phyloP scores from a whole-genome alignment of 2,888 invertebrate genomes.

The Synergus umbraculus region DNA sequence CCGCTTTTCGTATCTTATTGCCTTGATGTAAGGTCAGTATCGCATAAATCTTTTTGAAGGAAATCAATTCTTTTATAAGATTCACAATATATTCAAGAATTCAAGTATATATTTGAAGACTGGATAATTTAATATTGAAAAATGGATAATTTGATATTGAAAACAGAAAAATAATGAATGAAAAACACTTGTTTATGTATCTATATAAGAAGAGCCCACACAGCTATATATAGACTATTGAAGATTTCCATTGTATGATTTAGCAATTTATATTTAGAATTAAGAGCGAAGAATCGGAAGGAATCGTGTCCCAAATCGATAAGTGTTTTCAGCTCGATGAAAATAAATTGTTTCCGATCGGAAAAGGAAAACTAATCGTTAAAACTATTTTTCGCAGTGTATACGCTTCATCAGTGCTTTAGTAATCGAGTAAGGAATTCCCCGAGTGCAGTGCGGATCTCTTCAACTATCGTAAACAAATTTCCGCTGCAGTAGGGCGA shows the following conservation, averaged over 20 bases:
- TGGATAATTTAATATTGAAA: too few species aligned
- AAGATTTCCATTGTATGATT: background rate
- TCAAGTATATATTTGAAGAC: too few species aligned
- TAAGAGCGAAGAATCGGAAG: background rate
- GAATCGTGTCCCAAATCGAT: background rate
- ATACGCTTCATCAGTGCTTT: conserved; percentile 19
- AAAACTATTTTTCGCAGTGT: conserved; percentile 34
- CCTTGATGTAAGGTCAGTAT: conserved; percentile 54
- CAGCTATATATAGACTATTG: background rate
- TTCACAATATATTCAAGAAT: too few species aligned
- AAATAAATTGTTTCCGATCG: background rate
- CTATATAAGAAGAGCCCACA: background rate
- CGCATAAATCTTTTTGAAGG: conserved; percentile 35
- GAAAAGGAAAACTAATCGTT: background rate
- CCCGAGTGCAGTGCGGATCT: conserved; percentile 35
- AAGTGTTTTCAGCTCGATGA: background rate
- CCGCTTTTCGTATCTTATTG: conserved; percentile 51
- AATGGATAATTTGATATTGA: too few species aligned
- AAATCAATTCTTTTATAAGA: conserved; percentile 14
- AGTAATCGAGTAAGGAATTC: conserved; percentile 24
- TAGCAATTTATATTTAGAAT: background rate
- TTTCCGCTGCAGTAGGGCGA: conserved; percentile 29
- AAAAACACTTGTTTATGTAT: background rate
- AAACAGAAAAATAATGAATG: too few species aligned
- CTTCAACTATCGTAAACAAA: conserved; percentile 37